phyloP scores from a whole-genome alignment of 2,113 vertebrate genomes.

The Mirounga angustirostris region DNA sequence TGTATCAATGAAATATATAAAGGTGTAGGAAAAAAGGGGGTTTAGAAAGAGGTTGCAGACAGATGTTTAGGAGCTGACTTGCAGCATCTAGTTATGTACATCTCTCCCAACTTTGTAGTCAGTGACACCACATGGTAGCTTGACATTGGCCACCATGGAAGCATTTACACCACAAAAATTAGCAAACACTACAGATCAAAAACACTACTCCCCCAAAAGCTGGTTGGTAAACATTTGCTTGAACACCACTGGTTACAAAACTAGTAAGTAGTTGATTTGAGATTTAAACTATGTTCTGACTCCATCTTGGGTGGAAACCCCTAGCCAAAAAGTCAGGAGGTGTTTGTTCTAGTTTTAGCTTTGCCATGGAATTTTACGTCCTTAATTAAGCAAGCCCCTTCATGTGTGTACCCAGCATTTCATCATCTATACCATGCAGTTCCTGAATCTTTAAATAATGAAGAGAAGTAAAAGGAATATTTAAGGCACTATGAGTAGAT shows the following conservation, averaged over 20 bases:
- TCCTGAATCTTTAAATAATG: neutral
- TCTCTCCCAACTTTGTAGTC: neutral
- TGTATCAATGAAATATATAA: neutral
- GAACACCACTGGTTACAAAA: neutral
- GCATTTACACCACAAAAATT: neutral
- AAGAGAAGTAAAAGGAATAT: neutral
- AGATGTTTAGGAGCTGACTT: neutral
- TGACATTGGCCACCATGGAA: neutral
- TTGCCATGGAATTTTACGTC: neutral
- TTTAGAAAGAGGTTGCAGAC: neutral
- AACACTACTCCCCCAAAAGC: neutral
- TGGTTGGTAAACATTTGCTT: neutral
- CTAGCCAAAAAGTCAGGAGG: neutral
- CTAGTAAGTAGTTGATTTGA: neutral
- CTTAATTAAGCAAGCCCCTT: constrained; percentile 6
- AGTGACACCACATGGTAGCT: neutral
- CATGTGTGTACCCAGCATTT: neutral
- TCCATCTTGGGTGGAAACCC: neutral
- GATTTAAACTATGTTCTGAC: neutral
- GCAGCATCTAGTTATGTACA: accelerated
- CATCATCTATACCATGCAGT: neutral
- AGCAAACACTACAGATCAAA: neutral
- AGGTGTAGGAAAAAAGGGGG: neutral
- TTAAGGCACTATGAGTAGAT: neutral
- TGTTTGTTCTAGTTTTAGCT: neutral